These are phyloP conservation scores for Mobula hypostoma DNA, from an alignment of 2,113 vertebrate genomes.

Conservation along the genomic window DNA sequence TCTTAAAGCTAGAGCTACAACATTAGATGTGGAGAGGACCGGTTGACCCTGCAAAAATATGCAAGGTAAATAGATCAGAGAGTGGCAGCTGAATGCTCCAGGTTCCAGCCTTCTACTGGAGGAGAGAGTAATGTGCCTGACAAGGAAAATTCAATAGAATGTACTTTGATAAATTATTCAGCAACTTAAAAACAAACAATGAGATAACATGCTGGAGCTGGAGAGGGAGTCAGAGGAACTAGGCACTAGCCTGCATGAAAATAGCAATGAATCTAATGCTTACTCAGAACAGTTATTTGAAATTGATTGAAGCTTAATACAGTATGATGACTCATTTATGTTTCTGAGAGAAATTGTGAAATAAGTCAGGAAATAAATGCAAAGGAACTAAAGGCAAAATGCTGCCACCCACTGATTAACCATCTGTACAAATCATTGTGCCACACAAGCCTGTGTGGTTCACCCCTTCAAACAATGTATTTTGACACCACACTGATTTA, in stretches of 20 bases:
- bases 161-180: neutral
- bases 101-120: neutral
- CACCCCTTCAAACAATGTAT: neutral
- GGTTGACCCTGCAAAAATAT: neutral
- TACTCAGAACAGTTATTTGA: neutral
- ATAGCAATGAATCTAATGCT: neutral
- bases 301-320: neutral
- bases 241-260: neutral
- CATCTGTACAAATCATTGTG: neutral
- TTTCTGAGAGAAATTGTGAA: neutral
- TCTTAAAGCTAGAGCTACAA: neutral
- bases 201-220: neutral
- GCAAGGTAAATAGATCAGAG: neutral
- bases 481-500: neutral
- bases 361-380: neutral
- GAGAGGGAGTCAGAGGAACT: neutral
- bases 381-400: neutral
- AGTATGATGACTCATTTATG: neutral
- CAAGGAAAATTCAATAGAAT: neutral
- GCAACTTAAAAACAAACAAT: neutral
- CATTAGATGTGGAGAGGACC: neutral
- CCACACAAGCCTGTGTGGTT: neutral
- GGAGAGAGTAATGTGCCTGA: neutral
- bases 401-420: conserved; percentile 3
- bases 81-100: neutral